These are phyloP conservation scores for Apodemia hepburni DNA, from an alignment of 2,888 invertebrate species.

Conservation along the genomic window DNA sequence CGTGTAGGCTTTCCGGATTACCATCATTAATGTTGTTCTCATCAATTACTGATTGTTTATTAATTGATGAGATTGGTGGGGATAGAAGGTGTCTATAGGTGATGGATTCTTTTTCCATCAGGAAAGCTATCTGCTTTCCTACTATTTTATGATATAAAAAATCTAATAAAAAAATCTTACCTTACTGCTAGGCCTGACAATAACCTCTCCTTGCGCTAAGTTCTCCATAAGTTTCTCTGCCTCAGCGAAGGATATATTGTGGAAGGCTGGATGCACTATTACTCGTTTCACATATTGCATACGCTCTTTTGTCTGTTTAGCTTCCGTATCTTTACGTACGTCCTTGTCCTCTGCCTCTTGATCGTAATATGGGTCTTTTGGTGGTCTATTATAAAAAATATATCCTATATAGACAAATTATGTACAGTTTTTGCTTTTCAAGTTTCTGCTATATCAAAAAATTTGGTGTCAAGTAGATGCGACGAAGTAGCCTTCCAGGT, in stretches of 20 bases:
- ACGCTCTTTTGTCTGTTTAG: constrained; percentile 89
- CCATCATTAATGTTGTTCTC: too few relatives aligned
- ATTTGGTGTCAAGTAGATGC: too few relatives aligned
- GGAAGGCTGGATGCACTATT: constrained; percentile 98
- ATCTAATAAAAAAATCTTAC: constrained; percentile 44
- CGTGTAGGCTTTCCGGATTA: too few relatives aligned
- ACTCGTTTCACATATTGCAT: constrained; percentile 96
- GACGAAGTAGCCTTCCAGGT: too few relatives aligned
- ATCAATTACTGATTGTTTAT: too few relatives aligned
- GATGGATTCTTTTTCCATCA: too few relatives aligned
- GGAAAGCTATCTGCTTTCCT: too few relatives aligned
- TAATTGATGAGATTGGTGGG: too few relatives aligned
- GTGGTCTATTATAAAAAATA: constrained; percentile 80
- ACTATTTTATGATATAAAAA: too few relatives aligned
- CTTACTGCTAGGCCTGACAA: constrained; percentile 98
- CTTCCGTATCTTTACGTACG: constrained; percentile 86
- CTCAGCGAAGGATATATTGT: constrained; percentile 96
- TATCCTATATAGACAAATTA: neutral
- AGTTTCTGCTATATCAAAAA: too few relatives aligned
- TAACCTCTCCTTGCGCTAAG: constrained; percentile 98
- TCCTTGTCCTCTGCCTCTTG: constrained; percentile 91
- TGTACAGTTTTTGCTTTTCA: too few relatives aligned
- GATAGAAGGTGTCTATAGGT: too few relatives aligned
- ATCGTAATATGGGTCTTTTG: constrained; percentile 95
- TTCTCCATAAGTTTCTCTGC: constrained; percentile 94